Conservation (phyloP, 2,113 vertebrate species). For the Beaufortia kweichowensis region DNA sequence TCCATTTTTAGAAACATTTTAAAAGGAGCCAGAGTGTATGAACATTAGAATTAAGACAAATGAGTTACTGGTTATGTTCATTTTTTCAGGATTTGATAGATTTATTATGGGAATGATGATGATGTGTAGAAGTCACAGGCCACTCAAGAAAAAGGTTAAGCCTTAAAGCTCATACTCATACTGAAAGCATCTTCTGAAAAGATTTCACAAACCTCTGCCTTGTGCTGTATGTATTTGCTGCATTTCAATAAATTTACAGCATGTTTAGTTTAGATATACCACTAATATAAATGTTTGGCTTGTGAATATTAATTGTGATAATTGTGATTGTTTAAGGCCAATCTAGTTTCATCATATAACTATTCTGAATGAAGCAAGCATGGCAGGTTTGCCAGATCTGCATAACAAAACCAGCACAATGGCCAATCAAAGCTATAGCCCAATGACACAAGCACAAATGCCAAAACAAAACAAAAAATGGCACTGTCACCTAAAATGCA, state of each 20-base stretch:
- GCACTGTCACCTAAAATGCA: no score
- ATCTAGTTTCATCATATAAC: no score
- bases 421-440: no score
- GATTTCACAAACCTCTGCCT: background rate
- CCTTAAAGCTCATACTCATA: background rate
- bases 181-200: background rate
- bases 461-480: no score
- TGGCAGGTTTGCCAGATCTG: no score
- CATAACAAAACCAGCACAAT: no score
- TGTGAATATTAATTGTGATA: background rate
- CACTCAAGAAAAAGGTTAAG: background rate
- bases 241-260: background rate
- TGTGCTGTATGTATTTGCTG: background rate
- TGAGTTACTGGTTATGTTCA: background rate
- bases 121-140: background rate
- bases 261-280: background rate
- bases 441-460: no score
- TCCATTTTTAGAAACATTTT: background rate
- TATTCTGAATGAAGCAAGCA: no score
- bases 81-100: background rate
- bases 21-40: background rate
- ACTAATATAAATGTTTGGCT: background rate
- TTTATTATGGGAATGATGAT: background rate
- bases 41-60: background rate
- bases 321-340: no score